These are phyloP conservation scores for Parnassius glacialis DNA, from an alignment of 2,888 invertebrate species.

Conservation along the genomic window DNA sequence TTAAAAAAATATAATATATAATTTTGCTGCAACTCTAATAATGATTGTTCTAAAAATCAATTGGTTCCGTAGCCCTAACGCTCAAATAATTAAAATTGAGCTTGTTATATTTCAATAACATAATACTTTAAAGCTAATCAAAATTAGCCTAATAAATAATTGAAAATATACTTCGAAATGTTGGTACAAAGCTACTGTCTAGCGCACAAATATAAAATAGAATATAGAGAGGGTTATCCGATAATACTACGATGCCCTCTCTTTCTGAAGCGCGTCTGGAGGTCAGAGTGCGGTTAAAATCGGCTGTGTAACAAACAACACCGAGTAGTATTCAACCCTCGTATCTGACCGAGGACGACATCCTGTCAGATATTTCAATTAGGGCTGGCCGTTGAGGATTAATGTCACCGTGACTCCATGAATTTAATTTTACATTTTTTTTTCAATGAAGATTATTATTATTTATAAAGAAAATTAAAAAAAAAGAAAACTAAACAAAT, in stretches of 20 bases:
- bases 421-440: too few species aligned
- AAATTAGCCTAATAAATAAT: neutral
- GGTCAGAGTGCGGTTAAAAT: conserved; percentile 50
- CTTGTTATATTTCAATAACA: too few species aligned
- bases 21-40: too few species aligned
- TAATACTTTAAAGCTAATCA: too few species aligned
- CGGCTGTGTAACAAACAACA: conserved; percentile 39
- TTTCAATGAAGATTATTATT: neutral
- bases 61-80: too few species aligned
- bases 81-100: too few species aligned
- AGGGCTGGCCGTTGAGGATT: conserved; percentile 43
- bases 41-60: too few species aligned
- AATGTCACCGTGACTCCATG: neutral
- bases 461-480: neutral
- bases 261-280: conserved; percentile 36
- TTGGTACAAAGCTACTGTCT: conserved; percentile 9
- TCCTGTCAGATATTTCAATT: conserved; percentile 61
- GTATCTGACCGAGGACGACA: conserved; percentile 54
- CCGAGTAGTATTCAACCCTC: conserved; percentile 56
- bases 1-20: too few species aligned
- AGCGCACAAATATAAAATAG: conserved; percentile 2
- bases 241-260: conserved; percentile 25
- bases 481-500: neutral
- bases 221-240: conserved; percentile 18
- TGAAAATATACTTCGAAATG: conserved; percentile 1